Evolutionary conservation across 2,113 vertebrate genomes (phyloP).

Genomic region (Monarcha castaneiventris): DNA sequence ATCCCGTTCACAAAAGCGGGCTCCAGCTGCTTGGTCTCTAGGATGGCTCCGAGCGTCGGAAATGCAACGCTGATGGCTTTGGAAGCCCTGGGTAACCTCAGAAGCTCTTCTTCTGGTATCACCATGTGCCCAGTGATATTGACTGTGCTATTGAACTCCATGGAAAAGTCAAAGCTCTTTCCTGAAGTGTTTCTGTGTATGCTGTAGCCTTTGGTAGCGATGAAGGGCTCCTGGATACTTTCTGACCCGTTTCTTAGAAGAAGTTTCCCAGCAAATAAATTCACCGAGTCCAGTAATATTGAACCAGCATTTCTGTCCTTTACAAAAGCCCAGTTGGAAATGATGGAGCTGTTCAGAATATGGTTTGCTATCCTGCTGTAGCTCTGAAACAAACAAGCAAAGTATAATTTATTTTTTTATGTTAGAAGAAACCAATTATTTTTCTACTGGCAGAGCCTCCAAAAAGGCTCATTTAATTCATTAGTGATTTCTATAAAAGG

Average conservation of each 20-base stretch:
- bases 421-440: background rate
- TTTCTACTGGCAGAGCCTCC: background rate
- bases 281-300: conserved; percentile 71
- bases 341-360: conserved; percentile 49
- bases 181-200: conserved; percentile 17
- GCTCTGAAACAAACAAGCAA: conserved; percentile 41
- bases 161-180: conserved; percentile 50
- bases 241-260: conserved; percentile 3
- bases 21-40: conserved; percentile 60
- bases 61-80: conserved; percentile 72
- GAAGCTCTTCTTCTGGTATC: conserved; percentile 66
- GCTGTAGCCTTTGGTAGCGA: conserved; percentile 55
- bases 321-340: conserved; percentile 72
- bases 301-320: conserved; percentile 58
- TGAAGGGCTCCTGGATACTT: conserved; percentile 55
- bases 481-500: background rate
- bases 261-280: conserved; percentile 62
- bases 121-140: conserved; percentile 41
- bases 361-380: conserved; percentile 71
- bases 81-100: background rate
- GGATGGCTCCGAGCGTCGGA: conserved; percentile 67
- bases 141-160: background rate
- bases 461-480: background rate
- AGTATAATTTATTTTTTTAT: background rate
- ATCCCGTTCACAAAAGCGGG: conserved; percentile 62